Evolutionary conservation across 2,888 invertebrate genomes (phyloP).

Genomic region (Carcina quercana): DNA sequence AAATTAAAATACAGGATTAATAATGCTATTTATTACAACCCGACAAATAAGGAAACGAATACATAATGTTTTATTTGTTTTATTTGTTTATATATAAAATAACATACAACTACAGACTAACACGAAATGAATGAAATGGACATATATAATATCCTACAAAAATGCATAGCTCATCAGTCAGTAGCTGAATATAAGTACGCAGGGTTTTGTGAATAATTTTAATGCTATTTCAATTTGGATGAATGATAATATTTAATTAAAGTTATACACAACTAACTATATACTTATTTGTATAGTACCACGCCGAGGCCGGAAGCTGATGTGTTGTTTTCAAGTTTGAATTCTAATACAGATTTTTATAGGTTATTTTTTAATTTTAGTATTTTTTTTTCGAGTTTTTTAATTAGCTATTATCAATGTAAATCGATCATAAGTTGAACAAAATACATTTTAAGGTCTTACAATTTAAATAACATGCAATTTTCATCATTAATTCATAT

Average conservation of each 20-base stretch:
- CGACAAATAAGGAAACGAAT: slow-evolving; percentile 22
- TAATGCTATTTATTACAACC: slow-evolving; percentile 16
- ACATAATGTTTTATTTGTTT: slow-evolving; percentile 8
- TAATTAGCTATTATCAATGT: slow-evolving; percentile 3
- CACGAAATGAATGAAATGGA: slow-evolving; percentile 8
- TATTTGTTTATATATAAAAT: slow-evolving; percentile 9
- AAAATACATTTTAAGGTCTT: no score
- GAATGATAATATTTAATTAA: slow-evolving; percentile 2
- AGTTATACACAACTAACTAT: slow-evolving; percentile 14
- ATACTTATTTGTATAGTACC: slow-evolving; percentile 18
- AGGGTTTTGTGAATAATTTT: slow-evolving; percentile 20
- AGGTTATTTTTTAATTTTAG: not conserved
- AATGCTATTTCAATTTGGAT: slow-evolving; percentile 16
- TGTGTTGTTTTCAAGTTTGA: slow-evolving; percentile 8
- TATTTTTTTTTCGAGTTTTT: not conserved
- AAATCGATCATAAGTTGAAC: no score
- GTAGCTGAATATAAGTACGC: slow-evolving; percentile 22
- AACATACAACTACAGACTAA: not conserved
- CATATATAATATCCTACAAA: slow-evolving; percentile 23
- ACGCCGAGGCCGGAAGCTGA: slow-evolving; percentile 13
- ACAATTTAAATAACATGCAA: no score
- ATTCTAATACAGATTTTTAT: not conserved
- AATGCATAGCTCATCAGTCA: slow-evolving; percentile 19
- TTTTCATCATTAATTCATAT: no score
- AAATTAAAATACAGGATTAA: slow-evolving; percentile 14